Evolutionary conservation across 2,113 vertebrate species (phyloP).

Genomic region (Ciconia stormi): DNA sequence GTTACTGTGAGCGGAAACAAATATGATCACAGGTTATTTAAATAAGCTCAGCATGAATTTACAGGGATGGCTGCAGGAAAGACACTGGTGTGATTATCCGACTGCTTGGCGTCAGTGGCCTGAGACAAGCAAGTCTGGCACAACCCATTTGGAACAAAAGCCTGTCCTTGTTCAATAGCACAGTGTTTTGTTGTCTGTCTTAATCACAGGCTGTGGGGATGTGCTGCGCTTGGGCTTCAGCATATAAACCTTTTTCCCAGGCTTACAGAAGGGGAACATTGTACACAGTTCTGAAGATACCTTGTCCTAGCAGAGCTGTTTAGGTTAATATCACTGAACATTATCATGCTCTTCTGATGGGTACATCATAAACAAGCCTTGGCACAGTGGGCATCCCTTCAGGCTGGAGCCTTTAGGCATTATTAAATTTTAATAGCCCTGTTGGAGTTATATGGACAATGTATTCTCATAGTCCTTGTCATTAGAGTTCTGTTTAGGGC

Average conservation of each 20-base stretch:
- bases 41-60: not conserved
- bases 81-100: not conserved
- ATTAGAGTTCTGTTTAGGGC: not conserved
- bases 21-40: not conserved
- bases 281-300: not conserved
- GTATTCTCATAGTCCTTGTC: not conserved
- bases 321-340: not conserved
- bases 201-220: not conserved
- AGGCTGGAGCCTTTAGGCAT: not conserved
- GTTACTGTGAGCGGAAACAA: not conserved
- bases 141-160: constrained; percentile 11
- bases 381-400: not conserved
- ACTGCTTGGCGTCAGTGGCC: constrained; percentile 1
- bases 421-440: not conserved
- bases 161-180: not conserved
- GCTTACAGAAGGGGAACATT: not conserved
- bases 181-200: not conserved
- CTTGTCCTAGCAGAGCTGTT: not conserved
- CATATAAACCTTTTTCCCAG: not conserved
- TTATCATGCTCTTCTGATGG: not conserved
- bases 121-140: constrained; percentile 15
- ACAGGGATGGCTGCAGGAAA: not conserved
- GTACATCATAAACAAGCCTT: not conserved
- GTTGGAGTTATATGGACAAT: not conserved
- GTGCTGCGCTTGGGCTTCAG: not conserved